A percentile compares a stretch with the other conserved stretches of the same genome.
Conservation (phyloP, 2,797 vertebrate genomes). For the Nannoperca australis region DNA sequence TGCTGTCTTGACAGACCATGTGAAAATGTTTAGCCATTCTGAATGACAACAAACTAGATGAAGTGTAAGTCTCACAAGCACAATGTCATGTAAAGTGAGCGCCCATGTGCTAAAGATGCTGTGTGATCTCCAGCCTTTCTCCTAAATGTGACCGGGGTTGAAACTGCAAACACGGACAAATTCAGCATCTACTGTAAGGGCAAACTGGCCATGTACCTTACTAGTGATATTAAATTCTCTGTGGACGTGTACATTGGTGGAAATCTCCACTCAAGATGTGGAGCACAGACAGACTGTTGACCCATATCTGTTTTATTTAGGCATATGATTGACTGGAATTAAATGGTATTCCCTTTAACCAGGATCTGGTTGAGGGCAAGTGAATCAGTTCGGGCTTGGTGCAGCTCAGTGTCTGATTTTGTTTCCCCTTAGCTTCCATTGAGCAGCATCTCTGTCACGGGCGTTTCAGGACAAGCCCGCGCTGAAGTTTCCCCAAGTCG, state of each 20-base stretch:
- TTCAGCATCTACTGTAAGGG: conserved; percentile 28
- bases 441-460: conserved; percentile 91
- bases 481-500: conserved; percentile 85
- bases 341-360: conserved; percentile 42
- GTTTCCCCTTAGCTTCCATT: conserved; percentile 88
- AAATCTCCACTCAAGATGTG: conserved; percentile 10
- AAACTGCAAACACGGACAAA: conserved; percentile 19
- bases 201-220: conserved; percentile 5
- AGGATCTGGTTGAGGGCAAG: conserved; percentile 30
- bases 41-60: conserved; percentile 35
- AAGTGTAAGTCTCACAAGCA: not conserved
- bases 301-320: conserved; percentile 37
- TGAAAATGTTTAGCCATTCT: not conserved
- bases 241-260: conserved; percentile 28
- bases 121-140: conserved; percentile 11
- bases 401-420: conserved; percentile 31
- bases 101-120: conserved; percentile 14
- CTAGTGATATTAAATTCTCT: conserved; percentile 27
- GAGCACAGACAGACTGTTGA: conserved; percentile 23
- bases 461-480: conserved; percentile 86
- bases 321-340: conserved; percentile 49
- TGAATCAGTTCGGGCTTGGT: conserved; percentile 28
- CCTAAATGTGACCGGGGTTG: conserved; percentile 1
- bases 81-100: not conserved
- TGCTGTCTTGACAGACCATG: not conserved